Conservation (phyloP, 1,140 invertebrate genomes). For the Habropoda laboriosa region DNA sequence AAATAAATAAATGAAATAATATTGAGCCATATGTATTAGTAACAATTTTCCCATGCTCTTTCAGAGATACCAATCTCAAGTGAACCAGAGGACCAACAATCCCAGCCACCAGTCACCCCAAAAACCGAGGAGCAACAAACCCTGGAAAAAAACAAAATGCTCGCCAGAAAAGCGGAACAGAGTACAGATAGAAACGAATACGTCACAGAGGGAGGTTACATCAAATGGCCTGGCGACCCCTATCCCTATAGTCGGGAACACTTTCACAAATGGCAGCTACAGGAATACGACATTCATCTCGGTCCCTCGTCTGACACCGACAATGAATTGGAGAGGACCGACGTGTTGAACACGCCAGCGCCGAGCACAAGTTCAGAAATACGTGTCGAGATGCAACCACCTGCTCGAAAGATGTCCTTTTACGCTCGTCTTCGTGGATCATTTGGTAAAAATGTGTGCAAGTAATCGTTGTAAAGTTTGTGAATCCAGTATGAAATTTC, state of each 20-base stretch:
- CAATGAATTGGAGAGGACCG: not conserved
- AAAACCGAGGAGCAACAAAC: not conserved
- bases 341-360: not conserved
- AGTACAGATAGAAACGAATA: not conserved
- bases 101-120: too few species aligned
- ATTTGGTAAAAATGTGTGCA: not conserved
- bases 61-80: not conserved
- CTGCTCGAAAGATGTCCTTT: conserved; percentile 16
- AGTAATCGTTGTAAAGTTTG: not conserved
- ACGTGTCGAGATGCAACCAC: not conserved
- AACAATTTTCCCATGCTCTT: too few species aligned
- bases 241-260: conserved; percentile 68
- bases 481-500: not conserved
- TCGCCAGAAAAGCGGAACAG: not conserved
- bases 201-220: conserved; percentile 44
- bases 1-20: too few species aligned
- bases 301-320: too few species aligned
- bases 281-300: not conserved
- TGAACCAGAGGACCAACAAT: too few species aligned
- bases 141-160: not conserved
- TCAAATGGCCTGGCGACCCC: conserved; percentile 64
- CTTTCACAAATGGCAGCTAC: conserved; percentile 60
- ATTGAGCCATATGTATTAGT: too few species aligned
- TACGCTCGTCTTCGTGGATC: not conserved
- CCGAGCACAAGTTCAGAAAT: not conserved